phyloP scores from a whole-genome alignment of 2,113 vertebrate species.

The Cyanoderma ruficeps region DNA sequence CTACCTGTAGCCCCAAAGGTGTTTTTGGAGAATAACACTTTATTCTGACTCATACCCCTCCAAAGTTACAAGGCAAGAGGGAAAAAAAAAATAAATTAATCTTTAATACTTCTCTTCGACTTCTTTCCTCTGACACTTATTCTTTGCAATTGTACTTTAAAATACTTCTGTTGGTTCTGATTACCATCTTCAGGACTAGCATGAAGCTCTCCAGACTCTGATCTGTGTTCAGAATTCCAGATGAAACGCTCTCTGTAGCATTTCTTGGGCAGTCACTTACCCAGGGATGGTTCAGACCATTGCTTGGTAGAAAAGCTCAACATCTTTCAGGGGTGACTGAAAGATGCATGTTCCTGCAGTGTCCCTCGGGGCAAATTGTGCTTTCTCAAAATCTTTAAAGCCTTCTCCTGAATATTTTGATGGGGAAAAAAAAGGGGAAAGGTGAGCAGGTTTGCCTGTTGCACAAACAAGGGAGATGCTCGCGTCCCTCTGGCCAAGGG shows the following conservation, averaged over 20 bases:
- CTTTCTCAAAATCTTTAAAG: not conserved
- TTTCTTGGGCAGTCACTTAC: not conserved
- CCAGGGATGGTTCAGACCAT: accelerated
- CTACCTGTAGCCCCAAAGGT: not conserved
- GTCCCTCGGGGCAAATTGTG: not conserved
- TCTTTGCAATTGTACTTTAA: not conserved
- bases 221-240: not conserved
- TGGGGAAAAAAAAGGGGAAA: not conserved
- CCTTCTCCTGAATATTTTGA: not conserved
- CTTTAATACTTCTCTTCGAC: not conserved
- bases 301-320: no score
- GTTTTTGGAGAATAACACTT: not conserved
- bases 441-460: not conserved
- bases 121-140: not conserved
- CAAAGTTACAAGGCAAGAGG: not conserved
- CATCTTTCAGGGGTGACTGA: no score
- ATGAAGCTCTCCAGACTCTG: not conserved
- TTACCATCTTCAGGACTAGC: not conserved
- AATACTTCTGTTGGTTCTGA: not conserved
- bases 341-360: not conserved
- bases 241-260: not conserved
- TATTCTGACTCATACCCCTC: not conserved
- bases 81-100: not conserved
- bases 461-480: not conserved
- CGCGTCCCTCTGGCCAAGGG: not conserved